Evolutionary conservation across 2,113 vertebrate species (phyloP), one percentile per base, ranked within the genome.

Genomic region (Pontoporia blainvillei): DNA sequence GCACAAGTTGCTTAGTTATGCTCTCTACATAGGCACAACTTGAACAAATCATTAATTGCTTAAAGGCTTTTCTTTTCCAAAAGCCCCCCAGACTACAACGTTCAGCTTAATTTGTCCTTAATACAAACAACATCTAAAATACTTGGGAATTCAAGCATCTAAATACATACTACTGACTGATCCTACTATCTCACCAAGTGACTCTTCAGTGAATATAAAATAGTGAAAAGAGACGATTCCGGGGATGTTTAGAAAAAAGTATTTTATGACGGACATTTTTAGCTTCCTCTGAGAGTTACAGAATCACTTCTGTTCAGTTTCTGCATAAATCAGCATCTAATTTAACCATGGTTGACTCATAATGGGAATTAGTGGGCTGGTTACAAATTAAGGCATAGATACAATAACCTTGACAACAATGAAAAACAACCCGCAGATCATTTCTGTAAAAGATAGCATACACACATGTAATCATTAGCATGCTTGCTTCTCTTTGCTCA

Each of bases 281-380:
- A 62, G 15, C 73, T 97, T 97, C 96, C 91, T 96, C 10, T 95
- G 97, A 98, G 97, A 98, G 25, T 98, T 93, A 39, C 31, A 0
- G 46, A 96, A 87, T 97, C 95, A 97, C 57, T 97, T 98, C 73
- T 92, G 95, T 97, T 96, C 59, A 95, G 67, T 76, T 96, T 97
- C 98, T 97, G 78, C 86, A 97, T 98, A 98, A 98, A 98, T 98
- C 96, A 96, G n/a, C 36, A 11, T 93, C 85, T 98, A 97, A 98
- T 98, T 98, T 98, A 98, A 73, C 90, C 96, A 13, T 92, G 90
- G 23, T 86, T 96, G 44, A 54, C 73, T 98, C 44, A 91, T 95
- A 98, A 97, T 96, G 86, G 93, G 92, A 98, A 97, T 97, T 96
- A 97, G 71, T 96, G 44, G 29, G 21, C n/a, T 91, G 34, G 12